Base-by-base conservation (phyloP, 2,888 invertebrate species). In the Diaprepes abbreviatus region DNA sequence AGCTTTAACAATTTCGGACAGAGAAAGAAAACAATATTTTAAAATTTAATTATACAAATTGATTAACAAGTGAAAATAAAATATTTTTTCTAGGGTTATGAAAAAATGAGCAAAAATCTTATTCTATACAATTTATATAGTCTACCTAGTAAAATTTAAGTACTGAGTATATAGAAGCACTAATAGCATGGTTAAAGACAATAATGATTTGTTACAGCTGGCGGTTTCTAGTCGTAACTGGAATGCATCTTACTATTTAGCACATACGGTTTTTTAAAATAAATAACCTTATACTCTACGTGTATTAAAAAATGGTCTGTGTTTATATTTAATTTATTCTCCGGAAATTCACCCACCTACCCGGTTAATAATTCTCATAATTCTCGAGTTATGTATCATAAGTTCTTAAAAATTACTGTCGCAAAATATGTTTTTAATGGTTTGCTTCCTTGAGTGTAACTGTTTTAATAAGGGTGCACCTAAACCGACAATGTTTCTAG, bases 341-440 rank as follows among this genome's bases (percentile, higher is more conserved):
- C 48, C 62, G 62, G 62, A 62, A 52, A 62, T 35, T 12, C 12
- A 28, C 10, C 62, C 50, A 62, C 62, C 62, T 62, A 62, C 62
- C 36, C 52, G 36, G 6, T 19, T 19, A 48, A 16, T 50, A 60
- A 60, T 50, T 50, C 35, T 24, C 50, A 16, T 62, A 62, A 60
- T 62, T 59, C 45, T 16, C 28, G 43, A 12, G 21, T 31, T 50
- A 62, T 62, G 52, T 48, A 43, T 48, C 48, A 60, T 48, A 19
- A 60, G 24, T 19, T 48, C 50, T 62, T 38, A 38, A 36, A 65
- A 65, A 55, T 43, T 54, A 31, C 58, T 14, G 40, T 40, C 58
- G 36, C 55, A 24, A 55, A 55, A 55, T 55, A 36, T 36, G 38
- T 38, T 24, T 54, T 55, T 55, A 55, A 55, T 55, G 55, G 24